phyloP scores from a whole-genome alignment of 2,888 invertebrate genomes.

The Atethmia centrago region DNA sequence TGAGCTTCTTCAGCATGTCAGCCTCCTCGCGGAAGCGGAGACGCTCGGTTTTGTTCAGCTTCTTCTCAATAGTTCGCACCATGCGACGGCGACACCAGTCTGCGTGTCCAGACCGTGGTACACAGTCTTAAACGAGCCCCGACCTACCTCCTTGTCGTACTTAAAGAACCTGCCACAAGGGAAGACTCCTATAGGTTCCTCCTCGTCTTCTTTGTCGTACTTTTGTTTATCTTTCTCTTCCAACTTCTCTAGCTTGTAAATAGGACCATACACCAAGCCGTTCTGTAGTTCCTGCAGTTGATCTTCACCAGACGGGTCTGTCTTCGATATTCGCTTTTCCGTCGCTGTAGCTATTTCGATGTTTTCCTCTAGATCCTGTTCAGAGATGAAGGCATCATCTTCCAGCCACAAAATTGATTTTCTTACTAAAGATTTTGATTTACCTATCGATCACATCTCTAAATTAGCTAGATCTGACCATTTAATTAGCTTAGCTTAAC shows the following conservation, averaged over 20 bases:
- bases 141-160: conserved; percentile 99
- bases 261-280: conserved; percentile 74
- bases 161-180: conserved; percentile 99
- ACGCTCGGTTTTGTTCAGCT: conserved; percentile 98
- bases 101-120: conserved; percentile 99
- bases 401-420: too few species aligned
- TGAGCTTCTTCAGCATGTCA: conserved; percentile 99
- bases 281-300: conserved; percentile 86
- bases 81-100: conserved; percentile 99
- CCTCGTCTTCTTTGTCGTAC: conserved; percentile 94
- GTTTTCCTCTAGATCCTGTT: conserved; percentile 89
- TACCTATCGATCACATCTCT: too few species aligned
- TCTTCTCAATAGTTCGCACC: conserved; percentile 99
- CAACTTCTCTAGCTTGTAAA: conserved; percentile 88
- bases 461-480: too few species aligned
- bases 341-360: conserved; percentile 85
- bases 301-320: conserved; percentile 81
- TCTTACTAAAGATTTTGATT: too few species aligned
- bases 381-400: conserved; percentile 89
- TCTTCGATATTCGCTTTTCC: conserved; percentile 80
- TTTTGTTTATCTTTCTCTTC: conserved; percentile 89
- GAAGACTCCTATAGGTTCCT: conserved; percentile 97
- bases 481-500: too few species aligned
- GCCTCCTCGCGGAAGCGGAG: conserved; percentile 99
- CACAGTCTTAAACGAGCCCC: conserved; percentile 99